A percentile compares a stretch with the other conserved stretches of the same genome.
Conservation (phyloP, 2,888 invertebrate genomes). For the Ennomos fuscantarius region DNA sequence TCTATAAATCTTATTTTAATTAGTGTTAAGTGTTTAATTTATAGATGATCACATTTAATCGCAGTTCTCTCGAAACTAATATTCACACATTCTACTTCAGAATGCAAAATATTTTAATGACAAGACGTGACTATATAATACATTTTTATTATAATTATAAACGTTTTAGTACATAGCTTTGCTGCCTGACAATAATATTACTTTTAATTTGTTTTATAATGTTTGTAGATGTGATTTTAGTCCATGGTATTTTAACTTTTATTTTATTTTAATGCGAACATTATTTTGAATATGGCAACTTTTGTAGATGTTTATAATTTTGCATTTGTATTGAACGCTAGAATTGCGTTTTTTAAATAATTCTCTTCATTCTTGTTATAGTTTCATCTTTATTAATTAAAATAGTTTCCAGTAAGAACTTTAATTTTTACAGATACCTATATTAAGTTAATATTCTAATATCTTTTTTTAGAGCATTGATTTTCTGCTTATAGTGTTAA, state of each 20-base stretch:
- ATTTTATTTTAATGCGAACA: constrained; percentile 47
- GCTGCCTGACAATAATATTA: constrained; percentile 76
- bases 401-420: too few relatives aligned
- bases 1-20: constrained; percentile 51
- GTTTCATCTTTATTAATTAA: too few relatives aligned
- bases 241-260: constrained; percentile 48
- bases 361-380: too few relatives aligned
- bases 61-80: constrained; percentile 48
- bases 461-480: too few relatives aligned
- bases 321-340: too few relatives aligned
- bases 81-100: constrained; percentile 28
- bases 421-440: too few relatives aligned
- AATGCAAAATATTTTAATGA: constrained; percentile 54
- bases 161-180: constrained; percentile 60
- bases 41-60: constrained; percentile 56
- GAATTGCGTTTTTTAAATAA: too few relatives aligned
- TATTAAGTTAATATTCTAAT: too few relatives aligned
- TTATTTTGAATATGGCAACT: constrained; percentile 50
- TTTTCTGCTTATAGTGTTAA: too few relatives aligned
- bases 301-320: neutral
- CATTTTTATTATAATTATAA: constrained; percentile 49
- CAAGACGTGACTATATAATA: constrained; percentile 57
- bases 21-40: constrained; percentile 60
- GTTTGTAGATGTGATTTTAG: constrained; percentile 55
- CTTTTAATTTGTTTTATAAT: constrained; percentile 58